Percentiles rank a stretch among this genome's conserved stretches.
These are phyloP conservation scores for Enteromius fasciolatus DNA, from an alignment of 2,797 vertebrate genomes.

Conservation along the genomic window DNA sequence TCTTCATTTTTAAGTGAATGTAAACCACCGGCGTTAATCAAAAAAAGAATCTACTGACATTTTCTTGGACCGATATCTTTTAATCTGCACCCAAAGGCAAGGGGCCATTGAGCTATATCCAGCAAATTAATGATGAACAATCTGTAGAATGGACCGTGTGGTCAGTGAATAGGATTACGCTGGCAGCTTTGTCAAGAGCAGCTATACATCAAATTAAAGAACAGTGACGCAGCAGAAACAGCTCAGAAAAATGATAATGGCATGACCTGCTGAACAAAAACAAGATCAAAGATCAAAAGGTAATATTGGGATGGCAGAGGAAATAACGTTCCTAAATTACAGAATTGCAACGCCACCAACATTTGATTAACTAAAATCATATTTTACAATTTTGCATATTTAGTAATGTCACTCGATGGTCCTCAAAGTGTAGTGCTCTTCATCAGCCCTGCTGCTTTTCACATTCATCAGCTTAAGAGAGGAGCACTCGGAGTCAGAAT, in stretches of 20 bases:
- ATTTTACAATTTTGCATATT: conserved; percentile 17
- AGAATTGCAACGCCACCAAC: background rate
- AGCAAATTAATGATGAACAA: conserved; percentile 48
- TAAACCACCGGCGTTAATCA: conserved; percentile 26
- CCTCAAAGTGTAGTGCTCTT: conserved; percentile 30
- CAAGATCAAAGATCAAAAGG: background rate
- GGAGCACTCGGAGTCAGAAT: conserved; percentile 32
- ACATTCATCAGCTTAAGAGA: conserved; percentile 40
- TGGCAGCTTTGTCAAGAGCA: conserved; percentile 26
- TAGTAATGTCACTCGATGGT: conserved; percentile 18
- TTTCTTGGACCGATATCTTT: conserved; percentile 42
- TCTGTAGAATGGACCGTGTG: conserved; percentile 25
- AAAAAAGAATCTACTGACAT: conserved; percentile 38
- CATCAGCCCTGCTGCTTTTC: conserved; percentile 22
- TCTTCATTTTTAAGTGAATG: background rate
- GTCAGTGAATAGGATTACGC: conserved; percentile 32
- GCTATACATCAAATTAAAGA: conserved; percentile 40
- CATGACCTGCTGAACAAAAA: conserved; percentile 7
- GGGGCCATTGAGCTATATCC: conserved; percentile 25
- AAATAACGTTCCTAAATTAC: background rate
- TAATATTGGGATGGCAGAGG: background rate
- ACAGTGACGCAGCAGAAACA: conserved; percentile 18
- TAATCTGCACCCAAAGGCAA: conserved; percentile 41
- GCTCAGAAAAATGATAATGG: background rate
- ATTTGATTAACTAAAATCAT: conserved; percentile 1